Percentiles rank a stretch among this genome's conserved stretches.
phyloP scores from a whole-genome alignment of 1,140 invertebrate species.

The Latrodectus geometricus region DNA sequence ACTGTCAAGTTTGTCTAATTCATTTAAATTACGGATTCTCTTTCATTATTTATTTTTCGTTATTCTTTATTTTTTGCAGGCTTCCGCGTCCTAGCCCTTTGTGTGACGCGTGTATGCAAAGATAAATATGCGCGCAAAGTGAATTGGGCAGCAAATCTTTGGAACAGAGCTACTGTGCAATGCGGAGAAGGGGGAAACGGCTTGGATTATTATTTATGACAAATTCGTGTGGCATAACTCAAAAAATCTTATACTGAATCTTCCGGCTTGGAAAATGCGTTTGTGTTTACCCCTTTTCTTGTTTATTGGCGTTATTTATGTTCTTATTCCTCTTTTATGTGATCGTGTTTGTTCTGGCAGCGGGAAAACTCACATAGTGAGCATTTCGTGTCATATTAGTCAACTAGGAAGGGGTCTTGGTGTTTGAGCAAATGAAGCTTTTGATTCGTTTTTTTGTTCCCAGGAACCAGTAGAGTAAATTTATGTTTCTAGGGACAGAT shows the following conservation, averaged over 20 bases:
- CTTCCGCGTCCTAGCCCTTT: background rate
- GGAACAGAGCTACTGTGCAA: background rate
- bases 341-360: background rate
- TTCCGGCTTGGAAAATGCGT: background rate
- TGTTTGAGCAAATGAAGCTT: background rate
- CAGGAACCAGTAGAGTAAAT: too few relatives aligned
- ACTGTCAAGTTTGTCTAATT: background rate
- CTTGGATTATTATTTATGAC: background rate
- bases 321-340: background rate
- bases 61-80: background rate
- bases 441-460: background rate
- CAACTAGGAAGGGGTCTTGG: background rate
- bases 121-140: background rate
- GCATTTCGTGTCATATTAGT: slow-evolving; percentile 2
- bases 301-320: slow-evolving; percentile 13
- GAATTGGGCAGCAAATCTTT: background rate
- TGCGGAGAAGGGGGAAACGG: background rate
- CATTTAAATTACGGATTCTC: slow-evolving; percentile 1
- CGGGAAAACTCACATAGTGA: background rate
- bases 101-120: background rate
- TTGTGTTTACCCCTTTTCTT: background rate
- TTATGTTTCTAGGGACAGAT: too few relatives aligned
- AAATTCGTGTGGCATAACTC: slow-evolving; percentile 13
- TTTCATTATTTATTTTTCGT: background rate
- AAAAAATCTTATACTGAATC: background rate